These are phyloP conservation scores for Lampris megalopsis DNA, from an alignment of 2,113 vertebrate genomes.

Conservation along the genomic window DNA sequence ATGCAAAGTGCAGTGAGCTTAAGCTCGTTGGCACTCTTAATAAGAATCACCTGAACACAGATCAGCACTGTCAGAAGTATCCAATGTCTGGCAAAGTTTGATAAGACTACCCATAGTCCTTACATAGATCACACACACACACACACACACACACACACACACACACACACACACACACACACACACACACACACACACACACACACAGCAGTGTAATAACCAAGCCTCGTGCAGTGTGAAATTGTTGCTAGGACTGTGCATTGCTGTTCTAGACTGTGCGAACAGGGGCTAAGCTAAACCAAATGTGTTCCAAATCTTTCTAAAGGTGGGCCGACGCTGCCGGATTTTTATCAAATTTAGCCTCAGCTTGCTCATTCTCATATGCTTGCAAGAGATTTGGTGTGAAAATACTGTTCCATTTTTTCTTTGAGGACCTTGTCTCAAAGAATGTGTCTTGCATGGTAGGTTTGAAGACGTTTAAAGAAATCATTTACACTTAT, in stretches of 20 bases:
- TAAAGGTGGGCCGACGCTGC: slow-evolving; percentile 23
- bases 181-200: slow-evolving; percentile 6
- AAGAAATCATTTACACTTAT: too few species aligned
- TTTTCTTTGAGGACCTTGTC: neutral
- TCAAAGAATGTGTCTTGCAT: neutral
- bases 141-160: slow-evolving; percentile 33
- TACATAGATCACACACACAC: slow-evolving; percentile 48
- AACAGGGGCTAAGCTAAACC: slow-evolving; percentile 49
- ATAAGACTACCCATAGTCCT: slow-evolving; percentile 53
- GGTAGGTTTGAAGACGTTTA: too few species aligned
- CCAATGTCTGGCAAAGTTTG: slow-evolving; percentile 43
- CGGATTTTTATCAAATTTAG: slow-evolving; percentile 44
- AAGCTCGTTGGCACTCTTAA: slow-evolving; percentile 9
- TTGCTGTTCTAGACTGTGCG: slow-evolving; percentile 50
- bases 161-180: slow-evolving; percentile 34
- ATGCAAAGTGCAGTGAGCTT: neutral
- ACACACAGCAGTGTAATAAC: slow-evolving; percentile 55
- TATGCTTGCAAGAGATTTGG: neutral
- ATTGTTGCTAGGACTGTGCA: slow-evolving; percentile 51
- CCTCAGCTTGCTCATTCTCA: slow-evolving; percentile 15
- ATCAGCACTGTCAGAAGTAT: slow-evolving; percentile 45
- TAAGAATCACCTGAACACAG: slow-evolving; percentile 51
- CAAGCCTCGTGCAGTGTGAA: slow-evolving; percentile 60
- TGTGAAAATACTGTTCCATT: slow-evolving; percentile 9
- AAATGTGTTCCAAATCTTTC: slow-evolving; percentile 44